Evolutionary conservation across 2,113 vertebrate genomes (phyloP), one percentile per base, ranked within the genome.

Genomic region (Cathartes aura): DNA sequence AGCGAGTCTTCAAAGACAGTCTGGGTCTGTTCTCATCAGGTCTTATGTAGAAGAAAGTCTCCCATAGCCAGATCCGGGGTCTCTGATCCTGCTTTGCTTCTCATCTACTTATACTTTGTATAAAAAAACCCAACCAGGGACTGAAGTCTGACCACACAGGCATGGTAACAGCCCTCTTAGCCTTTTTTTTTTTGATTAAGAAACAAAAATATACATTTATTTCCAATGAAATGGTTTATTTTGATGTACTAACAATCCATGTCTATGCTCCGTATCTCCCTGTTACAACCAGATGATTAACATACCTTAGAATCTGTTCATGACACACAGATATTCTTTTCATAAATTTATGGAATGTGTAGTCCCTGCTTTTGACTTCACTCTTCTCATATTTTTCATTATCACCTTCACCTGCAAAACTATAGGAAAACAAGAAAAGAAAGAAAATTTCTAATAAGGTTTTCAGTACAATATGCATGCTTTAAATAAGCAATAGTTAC

Each of bases 371-470:
- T 95, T 97, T 98, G 58, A 97, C 88, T 80, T 96, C 60, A 56
- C 96, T 95, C 92, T 98, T 99, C 97, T 99, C 99, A 9, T 99
- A 99, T 63, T 97, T 97, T 96, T 99, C 99, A 79, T 58, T 67
- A 47, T 62, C 90, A 72, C 70, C 78, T 84, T 96, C 96, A 85
- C 80, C 67, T 71, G 87, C 64, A 95, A 94, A 95, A 87, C 98
- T 98, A 23, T 12, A 78, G 76, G 45, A 68, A 45, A 93, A 66
- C 4, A 97, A 38, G 66, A 56, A 60, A 82, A 45, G 72, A 53
- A 81, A 72, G 11, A 96, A 86, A 66, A 42, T 11, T 43, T 52
- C 47, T 56, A 84, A 1, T 40, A 30, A 47, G 14, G 8, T 52
- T 74, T 87, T 60, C 43, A 64, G 47, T 45, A 66, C 0, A 11